These are phyloP conservation scores for Archaeoteleia sp. DNA, from an alignment of 2,888 invertebrate genomes.

Conservation along the genomic window DNA sequence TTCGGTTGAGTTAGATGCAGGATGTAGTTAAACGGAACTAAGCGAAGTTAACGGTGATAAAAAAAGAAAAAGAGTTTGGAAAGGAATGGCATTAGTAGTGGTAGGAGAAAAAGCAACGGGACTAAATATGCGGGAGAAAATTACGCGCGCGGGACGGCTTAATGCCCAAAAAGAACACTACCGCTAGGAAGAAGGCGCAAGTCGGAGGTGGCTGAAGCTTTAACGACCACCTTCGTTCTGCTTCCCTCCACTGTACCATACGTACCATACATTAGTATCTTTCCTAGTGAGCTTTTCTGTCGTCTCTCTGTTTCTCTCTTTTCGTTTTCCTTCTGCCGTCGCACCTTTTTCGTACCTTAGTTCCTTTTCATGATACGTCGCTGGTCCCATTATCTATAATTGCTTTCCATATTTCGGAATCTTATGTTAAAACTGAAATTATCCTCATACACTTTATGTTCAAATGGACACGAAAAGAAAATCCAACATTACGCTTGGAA, in stretches of 20 bases:
- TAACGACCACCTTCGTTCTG: conserved; percentile 56
- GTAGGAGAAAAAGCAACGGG: conserved; percentile 7
- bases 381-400: too few species aligned
- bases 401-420: too few species aligned
- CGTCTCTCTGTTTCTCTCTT: conserved; percentile 21
- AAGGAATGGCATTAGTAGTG: conserved; percentile 7
- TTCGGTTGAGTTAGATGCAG: neutral
- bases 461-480: too few species aligned
- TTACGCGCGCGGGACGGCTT: conserved; percentile 64
- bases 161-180: conserved; percentile 61
- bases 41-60: conserved; percentile 68
- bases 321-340: conserved; percentile 17
- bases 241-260: conserved; percentile 7
- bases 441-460: too few species aligned
- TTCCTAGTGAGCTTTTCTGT: conserved; percentile 34
- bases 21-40: conserved; percentile 62
- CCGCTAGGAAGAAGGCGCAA: conserved; percentile 16
- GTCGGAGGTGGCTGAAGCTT: conserved; percentile 47
- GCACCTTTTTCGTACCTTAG: too few species aligned
- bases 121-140: conserved; percentile 50
- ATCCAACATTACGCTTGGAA: too few species aligned
- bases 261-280: conserved; percentile 53
- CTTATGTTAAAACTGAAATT: too few species aligned
- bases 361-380: conserved; percentile 44
- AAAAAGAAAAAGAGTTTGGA: conserved; percentile 55